Conservation (phyloP, 2,888 invertebrate species). For the Xestia sexstrigata region DNA sequence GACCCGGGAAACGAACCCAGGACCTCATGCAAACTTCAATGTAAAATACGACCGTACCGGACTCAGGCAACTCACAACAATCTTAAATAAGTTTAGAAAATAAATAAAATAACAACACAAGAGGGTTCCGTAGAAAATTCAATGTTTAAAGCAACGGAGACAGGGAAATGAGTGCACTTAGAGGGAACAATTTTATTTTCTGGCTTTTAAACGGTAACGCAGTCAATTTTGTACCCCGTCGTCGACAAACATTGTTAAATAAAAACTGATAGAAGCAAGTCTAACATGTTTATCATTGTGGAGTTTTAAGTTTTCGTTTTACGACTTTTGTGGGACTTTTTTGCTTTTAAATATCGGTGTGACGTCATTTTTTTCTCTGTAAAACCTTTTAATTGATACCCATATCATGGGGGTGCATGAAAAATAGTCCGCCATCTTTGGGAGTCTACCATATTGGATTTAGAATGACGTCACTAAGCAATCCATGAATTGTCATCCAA, state of each 20-base stretch:
- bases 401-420: too few species aligned
- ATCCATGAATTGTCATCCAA: too few species aligned
- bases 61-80: not conserved
- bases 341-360: too few species aligned
- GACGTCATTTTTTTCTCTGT: too few species aligned
- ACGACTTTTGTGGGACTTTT: not conserved
- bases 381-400: too few species aligned
- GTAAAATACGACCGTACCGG: not conserved
- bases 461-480: too few species aligned
- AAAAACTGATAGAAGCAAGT: slow-evolving; percentile 49
- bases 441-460: too few species aligned
- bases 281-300: not conserved
- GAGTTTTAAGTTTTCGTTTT: not conserved
- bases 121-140: slow-evolving; percentile 62
- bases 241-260: slow-evolving; percentile 60
- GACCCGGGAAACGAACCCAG: too few species aligned
- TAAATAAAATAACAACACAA: slow-evolving; percentile 53
- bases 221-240: slow-evolving; percentile 57
- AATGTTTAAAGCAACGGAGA: slow-evolving; percentile 53
- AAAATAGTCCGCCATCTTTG: too few species aligned
- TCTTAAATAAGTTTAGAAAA: slow-evolving; percentile 25
- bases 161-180: slow-evolving; percentile 68
- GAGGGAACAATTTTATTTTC: slow-evolving; percentile 68
- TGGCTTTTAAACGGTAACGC: slow-evolving; percentile 64
- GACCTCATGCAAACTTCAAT: not conserved